These are phyloP conservation scores for Eudasyphora cyanicolor DNA, from an alignment of 2,888 invertebrate species.

Conservation along the genomic window DNA sequence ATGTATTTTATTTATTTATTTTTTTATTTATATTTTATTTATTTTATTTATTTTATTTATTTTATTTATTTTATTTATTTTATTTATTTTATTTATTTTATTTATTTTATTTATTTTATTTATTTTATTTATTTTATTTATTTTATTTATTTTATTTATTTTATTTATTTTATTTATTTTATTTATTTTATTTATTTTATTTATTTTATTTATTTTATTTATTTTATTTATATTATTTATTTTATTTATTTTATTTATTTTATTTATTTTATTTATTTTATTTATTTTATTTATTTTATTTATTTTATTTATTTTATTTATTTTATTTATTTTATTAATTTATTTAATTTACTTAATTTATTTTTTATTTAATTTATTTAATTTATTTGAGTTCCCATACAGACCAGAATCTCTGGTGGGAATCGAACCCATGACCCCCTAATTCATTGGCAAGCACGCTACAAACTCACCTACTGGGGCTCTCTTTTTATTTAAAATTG, in stretches of 20 bases:
- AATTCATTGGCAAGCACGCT: no score
- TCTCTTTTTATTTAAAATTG: no score
- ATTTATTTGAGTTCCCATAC: not conserved
- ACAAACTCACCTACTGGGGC: no score
- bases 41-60: constrained; percentile 1
- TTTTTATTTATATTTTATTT: not conserved
- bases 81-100: constrained; percentile 1
- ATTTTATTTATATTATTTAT: constrained; percentile 1
- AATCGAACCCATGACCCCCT: no score
- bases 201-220: constrained; percentile 1
- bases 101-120: constrained; percentile 1
- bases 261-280: not conserved
- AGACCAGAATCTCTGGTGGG: no score
- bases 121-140: constrained; percentile 1
- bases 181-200: constrained; percentile 1
- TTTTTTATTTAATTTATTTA: not conserved
- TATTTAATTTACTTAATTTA: not conserved
- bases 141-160: not conserved
- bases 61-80: constrained; percentile 1
- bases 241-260: constrained; percentile 1
- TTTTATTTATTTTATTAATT: not conserved
- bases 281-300: not conserved
- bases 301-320: not conserved
- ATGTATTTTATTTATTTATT: not conserved
- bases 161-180: constrained; percentile 1